A percentile compares a stretch with the other conserved stretches of the same genome.
phyloP scores from a whole-genome alignment of 2,797 vertebrate genomes.

The Poeciliopsis presidionis region DNA sequence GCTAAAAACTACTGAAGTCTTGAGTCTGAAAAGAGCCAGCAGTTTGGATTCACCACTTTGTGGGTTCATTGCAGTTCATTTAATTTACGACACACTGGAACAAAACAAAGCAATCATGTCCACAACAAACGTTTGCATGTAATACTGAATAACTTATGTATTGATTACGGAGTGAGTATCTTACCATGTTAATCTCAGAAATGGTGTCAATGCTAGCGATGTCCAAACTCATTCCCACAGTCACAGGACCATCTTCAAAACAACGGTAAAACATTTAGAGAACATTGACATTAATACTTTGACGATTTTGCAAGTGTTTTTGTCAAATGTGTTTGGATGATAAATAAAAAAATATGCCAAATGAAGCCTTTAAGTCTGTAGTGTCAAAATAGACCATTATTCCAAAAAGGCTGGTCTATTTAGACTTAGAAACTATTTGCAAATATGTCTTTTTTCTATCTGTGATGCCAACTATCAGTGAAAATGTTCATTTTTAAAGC shows the following conservation, averaged over 20 bases:
- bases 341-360: not conserved
- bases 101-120: not conserved
- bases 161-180: slow-evolving; percentile 3
- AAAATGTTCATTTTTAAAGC: not conserved
- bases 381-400: not conserved
- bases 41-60: not conserved
- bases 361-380: not conserved
- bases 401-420: not conserved
- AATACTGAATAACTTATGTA: not conserved
- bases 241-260: slow-evolving; percentile 87
- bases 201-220: slow-evolving; percentile 95
- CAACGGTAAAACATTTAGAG: slow-evolving; percentile 10
- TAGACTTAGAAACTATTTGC: not conserved
- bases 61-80: not conserved
- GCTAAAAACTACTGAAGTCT: not conserved
- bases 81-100: not conserved
- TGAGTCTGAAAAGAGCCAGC: not conserved
- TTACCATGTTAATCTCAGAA: slow-evolving; percentile 96
- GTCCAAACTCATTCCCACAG: slow-evolving; percentile 93
- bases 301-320: not conserved
- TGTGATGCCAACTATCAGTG: not conserved
- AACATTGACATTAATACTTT: not conserved
- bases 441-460: not conserved
- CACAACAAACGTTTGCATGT: not conserved
- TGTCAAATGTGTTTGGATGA: not conserved